Evolutionary conservation across 2,113 vertebrate genomes (phyloP).

Genomic region (Halichoerus grypus): DNA sequence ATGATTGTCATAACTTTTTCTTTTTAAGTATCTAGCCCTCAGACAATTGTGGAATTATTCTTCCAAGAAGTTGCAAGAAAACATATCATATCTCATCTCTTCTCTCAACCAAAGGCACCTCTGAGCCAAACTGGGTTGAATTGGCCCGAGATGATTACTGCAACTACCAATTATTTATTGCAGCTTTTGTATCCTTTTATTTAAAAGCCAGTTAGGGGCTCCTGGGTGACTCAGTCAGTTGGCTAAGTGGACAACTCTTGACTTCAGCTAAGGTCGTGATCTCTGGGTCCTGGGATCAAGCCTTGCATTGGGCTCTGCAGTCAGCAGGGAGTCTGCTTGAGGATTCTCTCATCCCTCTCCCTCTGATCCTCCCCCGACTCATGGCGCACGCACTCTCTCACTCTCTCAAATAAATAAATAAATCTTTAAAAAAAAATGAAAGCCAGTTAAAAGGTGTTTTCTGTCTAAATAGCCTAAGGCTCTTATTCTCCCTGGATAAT

Average conservation of each 20-base stretch:
- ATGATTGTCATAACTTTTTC: conserved; percentile 39
- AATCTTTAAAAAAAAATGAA: not conserved
- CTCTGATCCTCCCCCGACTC: not conserved
- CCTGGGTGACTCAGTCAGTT: not conserved
- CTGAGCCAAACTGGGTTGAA: conserved; percentile 86
- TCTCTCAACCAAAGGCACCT: conserved; percentile 87
- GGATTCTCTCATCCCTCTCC: not conserved
- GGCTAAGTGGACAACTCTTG: not conserved
- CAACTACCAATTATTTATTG: conserved; percentile 90
- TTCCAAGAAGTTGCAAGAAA: conserved; percentile 94
- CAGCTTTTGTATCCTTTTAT: conserved; percentile 96
- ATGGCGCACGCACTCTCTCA: not conserved
- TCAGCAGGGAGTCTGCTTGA: not conserved
- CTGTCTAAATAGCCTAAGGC: not conserved
- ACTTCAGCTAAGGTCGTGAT: not conserved
- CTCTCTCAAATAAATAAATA: not conserved
- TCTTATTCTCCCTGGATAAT: not conserved
- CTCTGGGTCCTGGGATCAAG: not conserved
- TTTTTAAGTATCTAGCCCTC: conserved; percentile 89
- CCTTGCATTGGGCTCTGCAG: not conserved
- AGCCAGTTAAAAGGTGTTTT: not conserved
- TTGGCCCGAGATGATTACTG: conserved; percentile 93
- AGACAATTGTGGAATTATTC: conserved; percentile 96
- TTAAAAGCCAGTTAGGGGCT: not conserved
- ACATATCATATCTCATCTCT: conserved; percentile 92